phyloP scores from a whole-genome alignment of 2,888 invertebrate species.

The Drosophila siamana region DNA sequence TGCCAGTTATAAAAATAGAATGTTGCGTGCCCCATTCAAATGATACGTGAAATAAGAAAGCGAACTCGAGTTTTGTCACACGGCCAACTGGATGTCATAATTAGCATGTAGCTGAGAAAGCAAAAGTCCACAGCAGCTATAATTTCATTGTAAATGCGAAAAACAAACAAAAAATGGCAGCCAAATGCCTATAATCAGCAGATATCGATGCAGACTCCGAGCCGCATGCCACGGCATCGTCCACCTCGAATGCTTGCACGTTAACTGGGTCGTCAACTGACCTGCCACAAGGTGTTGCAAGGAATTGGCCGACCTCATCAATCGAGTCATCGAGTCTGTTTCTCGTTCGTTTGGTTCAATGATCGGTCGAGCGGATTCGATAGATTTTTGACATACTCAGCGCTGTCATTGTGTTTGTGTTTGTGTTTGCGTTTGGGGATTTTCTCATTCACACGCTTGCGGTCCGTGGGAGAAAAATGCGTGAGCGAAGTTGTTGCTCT shows the following conservation, averaged over 20 bases:
- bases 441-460: slow-evolving; percentile 73
- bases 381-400: slow-evolving; percentile 74
- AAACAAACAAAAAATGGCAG: not conserved
- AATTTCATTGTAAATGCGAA: not conserved
- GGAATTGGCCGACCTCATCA: no score
- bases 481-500: slow-evolving; percentile 36
- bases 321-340: not conserved
- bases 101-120: slow-evolving; percentile 3
- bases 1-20: not conserved
- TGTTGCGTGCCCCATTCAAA: not conserved
- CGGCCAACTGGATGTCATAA: not conserved
- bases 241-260: slow-evolving; percentile 37
- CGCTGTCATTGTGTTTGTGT: no score
- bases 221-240: not conserved
- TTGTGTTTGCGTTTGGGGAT: slow-evolving; percentile 29
- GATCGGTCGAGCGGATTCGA: slow-evolving; percentile 45
- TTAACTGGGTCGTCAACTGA: slow-evolving; percentile 76
- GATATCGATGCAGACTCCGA: not conserved
- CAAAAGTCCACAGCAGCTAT: not conserved
- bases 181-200: not conserved
- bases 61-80: not conserved
- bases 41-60: not conserved
- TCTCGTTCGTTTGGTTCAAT: slow-evolving; percentile 17
- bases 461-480: slow-evolving; percentile 79
- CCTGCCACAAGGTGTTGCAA: slow-evolving; percentile 58